Evolutionary conservation across 2,113 vertebrate genomes (phyloP).

Genomic region (Tetrax tetrax): DNA sequence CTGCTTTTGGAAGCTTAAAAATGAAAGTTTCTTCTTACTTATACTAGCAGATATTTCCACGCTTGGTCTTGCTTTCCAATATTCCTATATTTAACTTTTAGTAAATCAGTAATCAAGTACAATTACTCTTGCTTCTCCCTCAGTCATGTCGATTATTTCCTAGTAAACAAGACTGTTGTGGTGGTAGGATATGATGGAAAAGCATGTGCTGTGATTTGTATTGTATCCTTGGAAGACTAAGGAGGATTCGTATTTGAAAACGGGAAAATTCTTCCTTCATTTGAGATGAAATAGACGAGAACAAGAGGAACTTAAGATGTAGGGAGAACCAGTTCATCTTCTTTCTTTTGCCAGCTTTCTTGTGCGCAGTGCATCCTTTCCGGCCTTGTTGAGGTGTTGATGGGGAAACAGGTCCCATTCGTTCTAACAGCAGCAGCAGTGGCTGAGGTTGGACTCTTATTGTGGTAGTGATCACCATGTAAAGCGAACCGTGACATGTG

Average conservation of each 20-base stretch:
- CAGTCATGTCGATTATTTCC: background rate
- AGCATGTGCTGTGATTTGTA: rapidly evolving
- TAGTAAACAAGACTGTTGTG: background rate
- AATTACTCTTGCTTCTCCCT: background rate
- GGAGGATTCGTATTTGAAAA: background rate
- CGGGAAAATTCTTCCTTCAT: background rate
- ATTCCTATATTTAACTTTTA: background rate
- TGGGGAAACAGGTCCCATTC: background rate
- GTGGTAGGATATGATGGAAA: background rate
- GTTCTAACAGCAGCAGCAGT: rapidly evolving
- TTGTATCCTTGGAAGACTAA: background rate
- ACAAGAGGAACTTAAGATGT: background rate
- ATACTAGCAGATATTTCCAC: background rate
- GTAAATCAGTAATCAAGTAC: background rate
- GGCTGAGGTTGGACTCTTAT: background rate
- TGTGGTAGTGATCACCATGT: rapidly evolving
- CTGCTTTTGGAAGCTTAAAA: background rate
- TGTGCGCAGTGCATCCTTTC: background rate
- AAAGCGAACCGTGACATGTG: background rate
- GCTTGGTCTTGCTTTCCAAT: background rate
- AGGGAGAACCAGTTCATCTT: background rate
- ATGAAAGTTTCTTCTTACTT: background rate
- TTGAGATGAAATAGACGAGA: background rate
- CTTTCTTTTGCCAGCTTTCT: background rate
- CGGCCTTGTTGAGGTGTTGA: background rate